Evolutionary conservation across 2,797 vertebrate species (phyloP).

Genomic region (Morelia viridis): DNA sequence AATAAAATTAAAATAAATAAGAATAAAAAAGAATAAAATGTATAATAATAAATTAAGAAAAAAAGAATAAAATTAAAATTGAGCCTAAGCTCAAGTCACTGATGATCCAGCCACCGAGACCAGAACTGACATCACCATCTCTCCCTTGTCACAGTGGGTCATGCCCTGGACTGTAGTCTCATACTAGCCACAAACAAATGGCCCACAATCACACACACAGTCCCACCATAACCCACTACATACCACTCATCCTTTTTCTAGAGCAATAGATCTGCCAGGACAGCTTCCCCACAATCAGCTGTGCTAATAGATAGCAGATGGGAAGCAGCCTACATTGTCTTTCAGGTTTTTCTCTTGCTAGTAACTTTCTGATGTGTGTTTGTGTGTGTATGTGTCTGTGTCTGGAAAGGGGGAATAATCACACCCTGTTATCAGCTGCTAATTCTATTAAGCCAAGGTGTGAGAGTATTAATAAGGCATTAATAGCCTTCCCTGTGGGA

Average conservation of each 20-base stretch:
- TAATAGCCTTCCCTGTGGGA: slow-evolving; percentile 10
- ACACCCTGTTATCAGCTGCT: neutral
- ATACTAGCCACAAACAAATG: neutral
- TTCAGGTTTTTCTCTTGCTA: neutral
- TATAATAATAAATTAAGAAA: neutral
- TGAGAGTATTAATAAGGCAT: slow-evolving; percentile 13
- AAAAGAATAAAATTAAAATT: neutral
- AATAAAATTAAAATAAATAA: too few relatives aligned
- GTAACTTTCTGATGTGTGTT: neutral
- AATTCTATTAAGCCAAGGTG: slow-evolving; percentile 10
- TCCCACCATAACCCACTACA: neutral
- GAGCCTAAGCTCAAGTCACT: too few relatives aligned
- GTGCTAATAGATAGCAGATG: neutral
- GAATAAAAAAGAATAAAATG: neutral
- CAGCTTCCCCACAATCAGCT: neutral
- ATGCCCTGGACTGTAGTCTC: neutral
- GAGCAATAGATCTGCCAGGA: neutral
- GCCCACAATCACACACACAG: neutral
- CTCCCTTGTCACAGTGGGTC: neutral
- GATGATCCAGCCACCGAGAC: neutral
- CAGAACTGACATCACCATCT: neutral
- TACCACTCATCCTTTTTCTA: neutral
- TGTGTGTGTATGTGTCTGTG: neutral
- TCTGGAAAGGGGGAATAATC: neutral
- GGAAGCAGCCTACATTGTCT: neutral